A percentile compares a stretch with the other conserved stretches of the same genome.
These are phyloP conservation scores for Leucoraja ocellata DNA, from an alignment of 2,797 vertebrate genomes.

Conservation along the genomic window DNA sequence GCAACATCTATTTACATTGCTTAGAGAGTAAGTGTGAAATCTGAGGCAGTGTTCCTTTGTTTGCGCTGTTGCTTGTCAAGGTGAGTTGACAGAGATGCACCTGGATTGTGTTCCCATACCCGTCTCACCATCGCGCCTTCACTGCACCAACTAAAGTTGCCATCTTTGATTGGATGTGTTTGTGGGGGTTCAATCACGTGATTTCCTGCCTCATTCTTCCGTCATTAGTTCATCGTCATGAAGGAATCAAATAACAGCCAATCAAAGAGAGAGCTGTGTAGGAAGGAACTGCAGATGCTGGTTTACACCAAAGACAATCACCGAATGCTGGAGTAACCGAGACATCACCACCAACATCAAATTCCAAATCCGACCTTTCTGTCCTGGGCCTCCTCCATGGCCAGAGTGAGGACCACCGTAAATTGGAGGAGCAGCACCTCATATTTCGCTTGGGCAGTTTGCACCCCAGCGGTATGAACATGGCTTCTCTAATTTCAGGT, in stretches of 20 bases:
- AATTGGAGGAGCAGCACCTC: too few species aligned
- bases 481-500: too few species aligned
- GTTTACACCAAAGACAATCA: too few species aligned
- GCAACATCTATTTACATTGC: constrained; percentile 23
- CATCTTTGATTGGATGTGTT: not conserved
- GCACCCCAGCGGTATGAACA: too few species aligned
- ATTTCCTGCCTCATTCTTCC: not conserved
- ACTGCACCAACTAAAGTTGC: not conserved
- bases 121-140: too few species aligned
- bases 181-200: not conserved
- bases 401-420: too few species aligned
- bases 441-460: too few species aligned
- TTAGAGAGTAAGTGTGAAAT: constrained; percentile 15
- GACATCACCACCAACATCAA: too few species aligned
- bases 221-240: not conserved
- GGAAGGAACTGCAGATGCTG: too few species aligned
- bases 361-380: too few species aligned
- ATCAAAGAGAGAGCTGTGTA: not conserved
- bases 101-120: not conserved
- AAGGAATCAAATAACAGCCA: not conserved
- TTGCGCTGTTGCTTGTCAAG: not conserved
- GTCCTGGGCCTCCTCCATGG: too few species aligned
- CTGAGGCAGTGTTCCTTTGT: not conserved
- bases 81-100: not conserved
- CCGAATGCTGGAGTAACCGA: too few species aligned